Evolutionary conservation across 2,888 invertebrate species (phyloP), one percentile per base, ranked within the genome.

Genomic region (Caenorhabditis uteleia): DNA sequence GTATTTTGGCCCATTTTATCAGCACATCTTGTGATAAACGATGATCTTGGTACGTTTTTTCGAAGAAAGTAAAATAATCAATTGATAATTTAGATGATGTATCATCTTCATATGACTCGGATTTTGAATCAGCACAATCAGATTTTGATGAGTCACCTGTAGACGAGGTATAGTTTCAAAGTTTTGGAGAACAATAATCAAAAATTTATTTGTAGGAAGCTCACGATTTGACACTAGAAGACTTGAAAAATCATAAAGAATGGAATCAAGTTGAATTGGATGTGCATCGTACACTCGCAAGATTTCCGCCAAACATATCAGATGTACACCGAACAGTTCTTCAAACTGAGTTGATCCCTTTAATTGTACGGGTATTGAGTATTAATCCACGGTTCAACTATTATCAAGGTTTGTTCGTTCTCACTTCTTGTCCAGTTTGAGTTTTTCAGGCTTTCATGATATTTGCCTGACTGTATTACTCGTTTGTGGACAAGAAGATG

Each of bases 211-310:
- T 21, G 49, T 36, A 58, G 49, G 56, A 51, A 33, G 23, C 34
- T 25, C 25, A 21, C 7, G 53, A 54, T 29, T 31, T 54, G 31
- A 58, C 66, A 20, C 29, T 71, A 8, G 80, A 77, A 25, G 68
- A 74, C 8, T 50, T 80, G 7, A 70, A 68, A 42, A 25, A 33
- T 7, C 80, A 79, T 61, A 44, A 61, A 26, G 83, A 83, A 51
- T 83, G 82, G 78, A 57, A 72, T 44, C 82, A 82, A 57, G 72
- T 83, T 14, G 77, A 80, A 45, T 50, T 83, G 55, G 83, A 83
- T 58, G 83, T 83, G 7, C 62, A 77, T 38, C 58, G 83, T 25
- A 82, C 82, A 4, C 61, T 83, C 23, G 76, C 82, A 14, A 60
- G 82, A 14, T 82, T 82, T 51, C 82, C 82, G 3, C 81, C 81